Percentiles rank a stretch among this genome's conserved stretches.
phyloP scores from a whole-genome alignment of 2,113 vertebrate genomes.

The Desmodus rotundus region DNA sequence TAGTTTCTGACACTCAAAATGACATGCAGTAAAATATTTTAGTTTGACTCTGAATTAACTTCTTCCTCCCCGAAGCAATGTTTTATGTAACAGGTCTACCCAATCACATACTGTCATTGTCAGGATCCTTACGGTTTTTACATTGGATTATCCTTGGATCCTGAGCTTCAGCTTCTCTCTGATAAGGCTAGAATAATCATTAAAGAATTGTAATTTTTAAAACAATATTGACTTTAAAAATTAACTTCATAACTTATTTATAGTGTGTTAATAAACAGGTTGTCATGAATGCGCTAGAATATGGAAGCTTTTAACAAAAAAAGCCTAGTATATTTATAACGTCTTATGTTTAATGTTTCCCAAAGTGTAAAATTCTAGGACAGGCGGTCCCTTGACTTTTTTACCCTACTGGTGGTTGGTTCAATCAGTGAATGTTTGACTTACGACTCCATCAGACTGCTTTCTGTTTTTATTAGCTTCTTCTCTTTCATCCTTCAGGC shows the following conservation, averaged over 20 bases:
- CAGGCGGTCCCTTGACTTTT: neutral
- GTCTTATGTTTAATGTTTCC: slow-evolving; percentile 1
- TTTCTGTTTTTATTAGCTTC: neutral
- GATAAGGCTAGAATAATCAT: neutral
- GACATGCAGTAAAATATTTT: neutral
- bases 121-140: neutral
- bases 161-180: neutral
- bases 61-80: neutral
- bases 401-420: neutral
- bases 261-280: neutral
- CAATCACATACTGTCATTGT: neutral
- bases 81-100: neutral
- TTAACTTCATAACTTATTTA: neutral
- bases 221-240: neutral
- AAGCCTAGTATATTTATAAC: neutral
- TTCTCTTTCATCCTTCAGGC: neutral
- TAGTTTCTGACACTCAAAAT: neutral
- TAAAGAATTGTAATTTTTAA: neutral
- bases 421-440: neutral
- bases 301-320: neutral
- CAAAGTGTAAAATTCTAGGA: neutral
- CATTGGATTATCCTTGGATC: neutral
- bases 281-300: neutral
- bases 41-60: neutral
- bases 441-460: neutral